phyloP scores from a whole-genome alignment of 2,113 vertebrate genomes.

The Gavialis gangeticus region DNA sequence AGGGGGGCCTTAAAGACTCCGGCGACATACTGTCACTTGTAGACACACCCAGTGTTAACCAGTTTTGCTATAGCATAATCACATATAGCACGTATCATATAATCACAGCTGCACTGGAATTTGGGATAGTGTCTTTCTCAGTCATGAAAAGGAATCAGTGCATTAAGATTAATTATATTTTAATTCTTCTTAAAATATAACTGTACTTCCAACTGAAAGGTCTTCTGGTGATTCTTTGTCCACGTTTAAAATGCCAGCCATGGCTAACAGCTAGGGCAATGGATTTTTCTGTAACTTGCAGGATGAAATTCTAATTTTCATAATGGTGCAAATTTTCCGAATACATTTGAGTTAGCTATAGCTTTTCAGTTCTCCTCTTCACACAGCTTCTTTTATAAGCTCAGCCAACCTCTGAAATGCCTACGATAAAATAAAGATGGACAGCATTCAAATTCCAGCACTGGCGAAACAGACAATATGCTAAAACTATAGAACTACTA shows the following conservation, averaged over 20 bases:
- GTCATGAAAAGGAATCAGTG: not conserved
- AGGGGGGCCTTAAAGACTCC: too few species aligned
- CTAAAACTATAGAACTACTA: not conserved
- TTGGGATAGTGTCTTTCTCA: not conserved
- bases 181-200: not conserved
- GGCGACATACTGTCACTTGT: too few species aligned
- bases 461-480: not conserved
- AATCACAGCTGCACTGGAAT: not conserved
- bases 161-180: not conserved
- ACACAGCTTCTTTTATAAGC: constrained; percentile 85
- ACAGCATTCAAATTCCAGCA: not conserved
- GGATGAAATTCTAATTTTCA: not conserved
- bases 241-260: not conserved
- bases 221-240: not conserved
- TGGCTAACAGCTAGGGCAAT: not conserved
- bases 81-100: too few species aligned
- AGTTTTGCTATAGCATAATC: not conserved
- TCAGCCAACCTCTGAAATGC: constrained; percentile 86
- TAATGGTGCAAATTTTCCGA: not conserved
- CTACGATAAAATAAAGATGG: constrained; percentile 69
- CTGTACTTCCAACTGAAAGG: not conserved
- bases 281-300: not conserved
- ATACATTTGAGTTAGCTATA: not conserved
- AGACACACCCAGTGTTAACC: not conserved
- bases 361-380: constrained; percentile 31